Percentiles rank a stretch among this genome's conserved stretches.
These are phyloP conservation scores for Siniperca knerii DNA, from an alignment of 2,113 vertebrate genomes.

Conservation along the genomic window DNA sequence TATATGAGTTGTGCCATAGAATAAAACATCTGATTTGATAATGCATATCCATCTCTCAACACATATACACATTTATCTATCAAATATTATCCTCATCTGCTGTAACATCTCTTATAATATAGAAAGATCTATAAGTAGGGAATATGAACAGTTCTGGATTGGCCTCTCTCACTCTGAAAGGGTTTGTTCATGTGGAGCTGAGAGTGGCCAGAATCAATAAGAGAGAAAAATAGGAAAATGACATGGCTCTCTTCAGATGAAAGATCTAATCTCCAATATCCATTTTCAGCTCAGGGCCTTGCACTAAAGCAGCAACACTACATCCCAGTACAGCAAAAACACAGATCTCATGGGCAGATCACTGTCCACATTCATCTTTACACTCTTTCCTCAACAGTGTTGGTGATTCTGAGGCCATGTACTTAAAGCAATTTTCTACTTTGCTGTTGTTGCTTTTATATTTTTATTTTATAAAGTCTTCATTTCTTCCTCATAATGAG, in stretches of 20 bases:
- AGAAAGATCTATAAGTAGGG: constrained; percentile 66
- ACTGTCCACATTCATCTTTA: constrained; percentile 47
- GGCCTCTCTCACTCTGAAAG: constrained; percentile 72
- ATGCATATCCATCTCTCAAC: constrained; percentile 49
- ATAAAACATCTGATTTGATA: constrained; percentile 27
- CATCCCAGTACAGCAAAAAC: constrained; percentile 68
- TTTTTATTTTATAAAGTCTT: constrained; percentile 49
- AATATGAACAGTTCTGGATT: constrained; percentile 73
- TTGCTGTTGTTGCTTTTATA: constrained; percentile 44
- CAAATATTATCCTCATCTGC: constrained; percentile 54
- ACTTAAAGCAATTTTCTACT: constrained; percentile 35
- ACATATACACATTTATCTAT: constrained; percentile 59
- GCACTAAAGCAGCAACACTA: constrained; percentile 74
- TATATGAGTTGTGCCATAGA: constrained; percentile 7
- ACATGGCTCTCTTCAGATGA: constrained; percentile 86
- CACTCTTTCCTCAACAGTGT: constrained; percentile 35
- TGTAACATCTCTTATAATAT: constrained; percentile 50
- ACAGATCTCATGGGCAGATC: constrained; percentile 53
- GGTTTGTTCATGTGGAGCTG: constrained; percentile 82
- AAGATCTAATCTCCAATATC: constrained; percentile 88
- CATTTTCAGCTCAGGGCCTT: constrained; percentile 84
- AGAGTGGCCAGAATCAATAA: constrained; percentile 86
- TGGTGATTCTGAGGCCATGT: constrained; percentile 7
- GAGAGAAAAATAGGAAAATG: constrained; percentile 87
- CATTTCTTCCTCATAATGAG: constrained; percentile 50